Evolutionary conservation across 2,888 invertebrate genomes (phyloP).

Genomic region (Drepana falcataria): DNA sequence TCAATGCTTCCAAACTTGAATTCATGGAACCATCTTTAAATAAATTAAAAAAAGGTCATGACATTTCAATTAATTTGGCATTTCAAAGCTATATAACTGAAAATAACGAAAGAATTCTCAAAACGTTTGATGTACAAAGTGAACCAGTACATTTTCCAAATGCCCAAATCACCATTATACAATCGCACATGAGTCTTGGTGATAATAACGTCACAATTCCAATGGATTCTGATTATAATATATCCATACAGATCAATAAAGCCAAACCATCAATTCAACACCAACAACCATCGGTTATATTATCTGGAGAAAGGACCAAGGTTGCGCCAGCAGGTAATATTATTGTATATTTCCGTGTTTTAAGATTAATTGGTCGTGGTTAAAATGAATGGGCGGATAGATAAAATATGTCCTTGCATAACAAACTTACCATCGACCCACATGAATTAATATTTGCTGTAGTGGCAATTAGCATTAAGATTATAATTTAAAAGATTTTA

Average conservation of each 20-base stretch:
- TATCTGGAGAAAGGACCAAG: slow-evolving; percentile 3
- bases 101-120: slow-evolving; percentile 37
- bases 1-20: neutral
- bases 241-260: slow-evolving; percentile 35
- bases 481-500: too few species aligned
- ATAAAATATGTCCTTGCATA: too few species aligned
- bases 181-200: slow-evolving; percentile 29
- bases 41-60: slow-evolving; percentile 4
- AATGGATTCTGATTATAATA: slow-evolving; percentile 37
- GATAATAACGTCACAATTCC: slow-evolving; percentile 40
- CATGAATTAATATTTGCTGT: too few species aligned
- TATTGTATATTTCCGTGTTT: slow-evolving; percentile 6
- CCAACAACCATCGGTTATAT: slow-evolving; percentile 1
- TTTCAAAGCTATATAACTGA: slow-evolving; percentile 42
- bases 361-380: too few species aligned
- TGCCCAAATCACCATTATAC: slow-evolving; percentile 33
- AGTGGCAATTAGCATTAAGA: too few species aligned
- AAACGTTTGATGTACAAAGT: slow-evolving; percentile 31
- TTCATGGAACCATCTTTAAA: neutral
- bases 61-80: slow-evolving; percentile 34
- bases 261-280: slow-evolving; percentile 4
- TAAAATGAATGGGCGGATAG: too few species aligned
- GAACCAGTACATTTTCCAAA: slow-evolving; percentile 18
- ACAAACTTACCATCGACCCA: too few species aligned
- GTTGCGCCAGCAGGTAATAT: neutral